Percentiles rank a stretch among this genome's conserved stretches.
phyloP scores from a whole-genome alignment of 2,797 vertebrate genomes.

The Chiloscyllium punctatum region DNA sequence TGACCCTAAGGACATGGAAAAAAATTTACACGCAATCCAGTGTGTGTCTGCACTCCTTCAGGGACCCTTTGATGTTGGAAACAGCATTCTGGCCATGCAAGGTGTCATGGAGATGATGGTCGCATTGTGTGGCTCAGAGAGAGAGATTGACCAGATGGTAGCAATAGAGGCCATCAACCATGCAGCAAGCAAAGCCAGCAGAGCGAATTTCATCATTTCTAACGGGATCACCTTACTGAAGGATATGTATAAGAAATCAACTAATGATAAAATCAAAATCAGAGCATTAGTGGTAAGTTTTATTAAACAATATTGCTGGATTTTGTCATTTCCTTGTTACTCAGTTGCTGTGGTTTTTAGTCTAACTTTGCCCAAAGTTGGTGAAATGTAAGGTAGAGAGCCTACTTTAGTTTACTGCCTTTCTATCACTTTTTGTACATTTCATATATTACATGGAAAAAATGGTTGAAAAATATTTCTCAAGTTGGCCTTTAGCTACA shows the following conservation, averaged over 20 bases:
- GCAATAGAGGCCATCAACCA: conserved; percentile 93
- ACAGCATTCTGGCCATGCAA: conserved; percentile 73
- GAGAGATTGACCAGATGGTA: conserved; percentile 92
- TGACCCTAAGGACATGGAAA: conserved; percentile 92
- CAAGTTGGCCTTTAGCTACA: too few relatives aligned
- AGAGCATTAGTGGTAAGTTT: conserved; percentile 82
- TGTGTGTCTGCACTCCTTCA: conserved; percentile 84
- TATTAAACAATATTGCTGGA: background rate
- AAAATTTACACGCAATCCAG: conserved; percentile 87
- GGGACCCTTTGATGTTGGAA: conserved; percentile 92
- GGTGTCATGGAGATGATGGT: conserved; percentile 99
- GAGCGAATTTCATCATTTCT: conserved; percentile 89
- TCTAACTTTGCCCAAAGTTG: background rate
- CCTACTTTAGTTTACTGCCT: background rate
- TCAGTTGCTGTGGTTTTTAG: background rate
- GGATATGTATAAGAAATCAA: conserved; percentile 94
- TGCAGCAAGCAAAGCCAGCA: conserved; percentile 85
- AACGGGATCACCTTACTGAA: conserved; percentile 86
- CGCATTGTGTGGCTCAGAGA: conserved; percentile 83
- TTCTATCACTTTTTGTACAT: background rate
- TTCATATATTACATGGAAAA: background rate
- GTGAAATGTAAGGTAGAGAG: background rate
- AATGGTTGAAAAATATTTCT: background rate
- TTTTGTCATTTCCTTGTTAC: background rate
- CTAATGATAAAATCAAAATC: conserved; percentile 95